phyloP scores from a whole-genome alignment of 2,888 invertebrate genomes.

The Trachelus troglodyta region DNA sequence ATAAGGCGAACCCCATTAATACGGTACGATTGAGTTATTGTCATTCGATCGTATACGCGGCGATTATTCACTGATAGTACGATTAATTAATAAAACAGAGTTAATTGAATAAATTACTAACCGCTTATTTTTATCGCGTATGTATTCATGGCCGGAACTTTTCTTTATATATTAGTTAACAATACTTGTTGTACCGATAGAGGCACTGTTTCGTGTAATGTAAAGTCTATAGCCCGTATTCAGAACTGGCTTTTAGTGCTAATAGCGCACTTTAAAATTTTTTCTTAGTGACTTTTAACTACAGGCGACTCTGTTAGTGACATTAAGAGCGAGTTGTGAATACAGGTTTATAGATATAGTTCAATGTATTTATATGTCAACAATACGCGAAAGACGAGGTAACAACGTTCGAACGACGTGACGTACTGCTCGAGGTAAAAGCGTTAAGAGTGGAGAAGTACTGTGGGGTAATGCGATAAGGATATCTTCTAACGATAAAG shows the following conservation, averaged over 20 bases:
- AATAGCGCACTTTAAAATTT: no score
- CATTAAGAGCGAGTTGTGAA: no score
- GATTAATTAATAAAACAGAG: neutral
- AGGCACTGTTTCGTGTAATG: neutral
- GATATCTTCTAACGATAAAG: neutral
- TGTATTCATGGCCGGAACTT: neutral
- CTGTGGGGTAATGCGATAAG: neutral
- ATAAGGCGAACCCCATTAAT: neutral
- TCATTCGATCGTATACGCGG: neutral
- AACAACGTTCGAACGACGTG: neutral
- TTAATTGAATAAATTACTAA: neutral
- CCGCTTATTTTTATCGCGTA: neutral
- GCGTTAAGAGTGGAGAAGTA: neutral
- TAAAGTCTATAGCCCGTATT: neutral
- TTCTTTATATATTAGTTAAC: neutral
- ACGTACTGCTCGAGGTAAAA: neutral
- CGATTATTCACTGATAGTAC: neutral
- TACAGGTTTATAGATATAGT: neutral
- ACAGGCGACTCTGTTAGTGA: no score
- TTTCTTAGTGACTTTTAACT: no score
- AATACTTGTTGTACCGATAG: neutral
- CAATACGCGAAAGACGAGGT: neutral
- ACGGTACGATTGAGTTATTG: neutral
- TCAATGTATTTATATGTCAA: neutral
- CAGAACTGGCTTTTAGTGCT: no score